Evolutionary conservation across 2,888 invertebrate species (phyloP), one percentile per base, ranked within the genome.

Genomic region (Cerastis leucographa): DNA sequence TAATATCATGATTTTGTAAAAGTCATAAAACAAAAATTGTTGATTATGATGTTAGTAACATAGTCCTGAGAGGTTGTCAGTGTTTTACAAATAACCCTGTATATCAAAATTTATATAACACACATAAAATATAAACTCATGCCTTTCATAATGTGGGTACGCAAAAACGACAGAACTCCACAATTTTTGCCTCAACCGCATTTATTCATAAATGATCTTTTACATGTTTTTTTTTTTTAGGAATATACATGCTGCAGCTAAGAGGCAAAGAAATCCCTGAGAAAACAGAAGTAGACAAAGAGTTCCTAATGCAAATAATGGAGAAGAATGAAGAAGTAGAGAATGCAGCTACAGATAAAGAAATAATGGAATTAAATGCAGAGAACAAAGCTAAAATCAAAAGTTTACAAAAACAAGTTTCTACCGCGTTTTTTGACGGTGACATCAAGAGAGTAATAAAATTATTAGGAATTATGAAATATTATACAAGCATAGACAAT

Each of bases 291-390:
- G 90, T 97, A 22, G 97, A 98, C 88, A 96, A 97, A 71, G 97
- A 97, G 84, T 98, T 99, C 91, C 96, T 99, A 0, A 97, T 98
- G 97, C 97, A 98, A 92, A 98, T 99, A 84, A 98, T 99, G 98
- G 99, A 99, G 90, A 97, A 98, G 75, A 99, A 99, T 94, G 99
- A 99, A 96, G 97, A 98, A 93, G 97, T 99, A 0, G 98, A 98
- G 88, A 97, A 97, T 78, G 98, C 98, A 8, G 94, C 97, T 19
- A 94, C 97, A 7, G 95, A 96, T 77, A 95, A 97, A 71, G 96
- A 97, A 91, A 95, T 98, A 25, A 94, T 97, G 85, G 89, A 94
- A 71, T 92, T 98, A 4, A 97, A 97, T 76, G 90, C 95, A 71
- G 97, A 97, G 89, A 98, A 98, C 90, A 97, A 97, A 85, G 85